Base-by-base conservation (phyloP, 2,113 vertebrate species). In the Sylvietta virens region DNA sequence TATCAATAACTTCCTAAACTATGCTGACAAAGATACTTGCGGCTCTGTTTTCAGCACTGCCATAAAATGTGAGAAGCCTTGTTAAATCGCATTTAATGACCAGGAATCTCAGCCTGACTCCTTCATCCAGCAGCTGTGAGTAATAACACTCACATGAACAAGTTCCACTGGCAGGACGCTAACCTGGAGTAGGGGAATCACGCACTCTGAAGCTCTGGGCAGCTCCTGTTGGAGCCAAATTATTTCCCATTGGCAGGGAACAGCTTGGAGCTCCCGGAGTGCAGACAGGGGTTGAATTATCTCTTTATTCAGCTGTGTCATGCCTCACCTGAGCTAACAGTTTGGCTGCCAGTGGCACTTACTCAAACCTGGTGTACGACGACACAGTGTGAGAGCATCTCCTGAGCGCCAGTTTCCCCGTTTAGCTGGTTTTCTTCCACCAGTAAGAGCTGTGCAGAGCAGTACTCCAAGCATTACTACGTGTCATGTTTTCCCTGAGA, bases 31-130 rank as follows among this genome's bases (percentile, higher is more conserved):
- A 80, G 85, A 54, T 57, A 90, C 74, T 71, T 70, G 88, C 1
- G 1, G 58, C 62, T 88, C 58, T 62, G 45, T 73, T 71, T 82
- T 47, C 85, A 80, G 45, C 37, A 2, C 31, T 7, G 54, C 88
- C 66, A 16, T 90, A 90, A 87, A 90, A 56, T 4, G 65, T 60
- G 78, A 89, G 87, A 76, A 95, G 87, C 85, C 87, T 80, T 88
- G 71, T 94, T 88, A 86, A 88, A 84, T 18, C 2, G 9, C 60
- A n/a, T 88, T 92, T 88, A 77, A 88, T 86, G 76, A 23, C 45
- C 4, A 9, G 54, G 94, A 50, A 73, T 87, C 87, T 71, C 84
- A 31, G 61, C 24, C 72, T 22, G 65, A 11, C 53, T 93, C n/a
- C 74, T 77, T 64, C 79, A 24, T 22, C 62, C 92, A 66, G 10